Conservation (phyloP, 2,113 vertebrate genomes). For the Asarcornis scutulata region DNA sequence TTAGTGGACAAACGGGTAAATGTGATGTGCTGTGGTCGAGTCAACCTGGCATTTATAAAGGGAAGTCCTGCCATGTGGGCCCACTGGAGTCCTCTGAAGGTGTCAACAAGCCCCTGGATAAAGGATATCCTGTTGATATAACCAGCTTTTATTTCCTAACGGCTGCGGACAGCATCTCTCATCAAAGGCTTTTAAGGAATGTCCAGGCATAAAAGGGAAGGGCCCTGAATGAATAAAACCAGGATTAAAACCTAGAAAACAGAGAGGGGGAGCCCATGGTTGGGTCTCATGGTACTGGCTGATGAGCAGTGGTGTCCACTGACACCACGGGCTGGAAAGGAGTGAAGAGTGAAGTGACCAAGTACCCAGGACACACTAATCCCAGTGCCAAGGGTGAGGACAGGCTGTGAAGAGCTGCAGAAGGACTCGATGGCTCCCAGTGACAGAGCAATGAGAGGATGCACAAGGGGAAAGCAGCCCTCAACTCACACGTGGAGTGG, state of each 20-base stretch:
- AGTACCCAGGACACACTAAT: not conserved
- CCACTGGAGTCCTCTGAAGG: slow-evolving; percentile 42
- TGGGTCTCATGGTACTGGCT: not conserved
- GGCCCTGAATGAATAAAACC: not conserved
- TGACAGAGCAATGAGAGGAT: not conserved
- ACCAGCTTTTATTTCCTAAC: slow-evolving; percentile 56
- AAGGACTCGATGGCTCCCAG: not conserved
- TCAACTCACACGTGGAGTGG: not conserved
- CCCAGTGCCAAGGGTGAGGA: not conserved
- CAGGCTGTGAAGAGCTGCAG: not conserved
- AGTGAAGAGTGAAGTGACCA: not conserved
- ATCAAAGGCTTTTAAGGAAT: slow-evolving; percentile 51
- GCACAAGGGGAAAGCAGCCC: not conserved
- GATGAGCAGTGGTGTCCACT: not conserved
- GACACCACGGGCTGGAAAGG: not conserved
- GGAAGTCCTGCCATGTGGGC: slow-evolving; percentile 40
- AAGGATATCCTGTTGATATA: slow-evolving; percentile 72
- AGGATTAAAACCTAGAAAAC: not conserved
- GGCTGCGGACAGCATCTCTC: slow-evolving; percentile 45
- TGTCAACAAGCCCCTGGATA: slow-evolving; percentile 65
- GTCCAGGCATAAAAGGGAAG: not conserved
- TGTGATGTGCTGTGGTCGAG: not conserved
- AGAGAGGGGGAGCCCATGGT: not conserved
- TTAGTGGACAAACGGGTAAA: not conserved
- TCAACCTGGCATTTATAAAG: not conserved